Evolutionary conservation across 2,113 vertebrate species (phyloP), one percentile per base, ranked within the genome.

Genomic region (Oncorhynchus kisutch): DNA sequence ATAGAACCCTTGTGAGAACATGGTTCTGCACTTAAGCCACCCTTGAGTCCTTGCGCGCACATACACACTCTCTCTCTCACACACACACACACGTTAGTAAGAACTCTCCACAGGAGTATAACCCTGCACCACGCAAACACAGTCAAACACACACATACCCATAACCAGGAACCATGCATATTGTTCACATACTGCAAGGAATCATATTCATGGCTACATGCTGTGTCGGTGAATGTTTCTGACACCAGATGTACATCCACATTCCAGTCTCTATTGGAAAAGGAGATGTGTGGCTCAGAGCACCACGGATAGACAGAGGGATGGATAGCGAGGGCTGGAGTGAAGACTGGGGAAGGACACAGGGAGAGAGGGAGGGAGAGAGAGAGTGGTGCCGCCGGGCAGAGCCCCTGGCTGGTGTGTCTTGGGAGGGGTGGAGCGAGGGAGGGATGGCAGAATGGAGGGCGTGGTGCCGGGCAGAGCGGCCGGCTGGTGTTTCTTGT

Each of bases 211-310:
- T 45, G 39, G 39, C 39, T 11, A 45, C 39, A 45, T 11, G 9
- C 39, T 45, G 39, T 11, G 9, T 45, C 2, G 39, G 9, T 45
- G 39, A 11, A 45, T 12, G 39, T 45, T 9, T 45, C 9, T 39
- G 85, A 87, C 80, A 70, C 80, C 81, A 78, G 80, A 79, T 78
- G 83, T 86, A 81, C 51, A 39, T 57, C 79, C 78, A 82, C 88
- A 87, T 77, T 77, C 89, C 89, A 86, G 87, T 59, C 0, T 80
- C 78, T 64, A 64, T 22, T 78, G 48, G 80, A 34, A 1, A n/a
- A 57, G 69, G 65, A 12, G 54, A n/a, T 16, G 25, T 14, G n/a
- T 20, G 18, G 25, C 34, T 29, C 13, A 22, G 25, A 3, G 54
- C 0, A 20, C 18, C 7, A 22, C 6, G 39, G 68, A 70, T 25